phyloP scores from a whole-genome alignment of 2,888 invertebrate genomes.

The Cetonia aurata region DNA sequence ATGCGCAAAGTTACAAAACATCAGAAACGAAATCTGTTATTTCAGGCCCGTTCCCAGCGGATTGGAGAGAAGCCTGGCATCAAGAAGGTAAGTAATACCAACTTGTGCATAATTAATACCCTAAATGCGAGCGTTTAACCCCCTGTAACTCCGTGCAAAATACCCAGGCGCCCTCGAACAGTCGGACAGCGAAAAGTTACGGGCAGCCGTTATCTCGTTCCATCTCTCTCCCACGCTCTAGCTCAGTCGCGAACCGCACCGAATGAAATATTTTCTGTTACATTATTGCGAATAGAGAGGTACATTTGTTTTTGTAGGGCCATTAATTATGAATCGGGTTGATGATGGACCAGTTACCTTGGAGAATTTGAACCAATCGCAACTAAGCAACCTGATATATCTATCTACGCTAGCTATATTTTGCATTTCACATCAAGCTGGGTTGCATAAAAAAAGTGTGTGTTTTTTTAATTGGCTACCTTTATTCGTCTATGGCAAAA shows the following conservation, averaged over 20 bases:
- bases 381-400: slow-evolving; percentile 1
- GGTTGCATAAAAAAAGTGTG: no score
- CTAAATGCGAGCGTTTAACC: slow-evolving; percentile 59
- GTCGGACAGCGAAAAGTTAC: slow-evolving; percentile 19
- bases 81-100: slow-evolving; percentile 66
- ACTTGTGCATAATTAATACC: slow-evolving; percentile 45
- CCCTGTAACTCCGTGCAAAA: slow-evolving; percentile 55
- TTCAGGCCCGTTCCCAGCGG: slow-evolving; percentile 64
- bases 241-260: no score
- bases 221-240: no score
- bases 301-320: slow-evolving; percentile 49
- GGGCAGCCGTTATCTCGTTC: not conserved
- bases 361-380: slow-evolving; percentile 46
- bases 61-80: slow-evolving; percentile 67
- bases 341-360: slow-evolving; percentile 61
- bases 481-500: no score
- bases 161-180: slow-evolving; percentile 46
- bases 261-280: slow-evolving; percentile 57
- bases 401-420: no score
- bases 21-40: slow-evolving; percentile 50
- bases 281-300: not conserved
- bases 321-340: slow-evolving; percentile 61
- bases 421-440: no score
- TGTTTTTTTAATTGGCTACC: no score
- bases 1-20: slow-evolving; percentile 39